Percentiles rank a stretch among this genome's conserved stretches.
These are phyloP conservation scores for Drosophila insularis DNA, from an alignment of 1,140 invertebrate genomes.

Conservation along the genomic window DNA sequence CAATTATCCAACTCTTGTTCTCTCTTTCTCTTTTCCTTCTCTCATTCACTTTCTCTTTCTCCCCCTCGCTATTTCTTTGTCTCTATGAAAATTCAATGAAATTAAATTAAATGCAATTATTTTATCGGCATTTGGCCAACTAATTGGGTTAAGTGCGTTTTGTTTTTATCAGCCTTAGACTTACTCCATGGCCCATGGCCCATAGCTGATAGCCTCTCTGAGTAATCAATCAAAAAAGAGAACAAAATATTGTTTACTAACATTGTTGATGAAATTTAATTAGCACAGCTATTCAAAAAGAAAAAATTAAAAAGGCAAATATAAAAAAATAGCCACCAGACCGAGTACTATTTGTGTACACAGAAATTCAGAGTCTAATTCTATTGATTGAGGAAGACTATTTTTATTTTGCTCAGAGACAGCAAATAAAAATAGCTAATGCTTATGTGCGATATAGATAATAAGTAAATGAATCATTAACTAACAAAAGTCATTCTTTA, in stretches of 20 bases:
- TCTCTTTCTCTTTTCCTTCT: slow-evolving; percentile 10
- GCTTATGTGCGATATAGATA: not conserved
- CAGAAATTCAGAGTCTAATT: slow-evolving; percentile 51
- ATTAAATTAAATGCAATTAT: slow-evolving; percentile 78
- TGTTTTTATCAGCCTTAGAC: slow-evolving; percentile 56
- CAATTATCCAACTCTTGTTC: slow-evolving; percentile 9
- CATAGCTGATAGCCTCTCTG: slow-evolving; percentile 26
- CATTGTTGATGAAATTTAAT: slow-evolving; percentile 55
- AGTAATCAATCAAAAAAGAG: slow-evolving; percentile 58
- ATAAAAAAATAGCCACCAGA: not conserved
- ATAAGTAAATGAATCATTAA: not conserved
- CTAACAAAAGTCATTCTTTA: too few relatives aligned
- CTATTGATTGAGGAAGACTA: slow-evolving; percentile 49
- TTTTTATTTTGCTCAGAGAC: slow-evolving; percentile 40
- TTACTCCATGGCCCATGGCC: slow-evolving; percentile 2
- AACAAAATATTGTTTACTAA: not conserved
- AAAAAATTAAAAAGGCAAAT: not conserved
- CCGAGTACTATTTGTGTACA: slow-evolving; percentile 9
- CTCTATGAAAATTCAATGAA: slow-evolving; percentile 49
- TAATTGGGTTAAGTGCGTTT: slow-evolving; percentile 75
- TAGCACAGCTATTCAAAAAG: slow-evolving; percentile 14
- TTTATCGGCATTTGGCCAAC: slow-evolving; percentile 68
- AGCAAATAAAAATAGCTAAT: not conserved
- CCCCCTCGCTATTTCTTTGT: slow-evolving; percentile 7
- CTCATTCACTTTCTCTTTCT: slow-evolving; percentile 16